Evolutionary conservation across 2,113 vertebrate genomes (phyloP).

Genomic region (Burhinus oedicnemus): DNA sequence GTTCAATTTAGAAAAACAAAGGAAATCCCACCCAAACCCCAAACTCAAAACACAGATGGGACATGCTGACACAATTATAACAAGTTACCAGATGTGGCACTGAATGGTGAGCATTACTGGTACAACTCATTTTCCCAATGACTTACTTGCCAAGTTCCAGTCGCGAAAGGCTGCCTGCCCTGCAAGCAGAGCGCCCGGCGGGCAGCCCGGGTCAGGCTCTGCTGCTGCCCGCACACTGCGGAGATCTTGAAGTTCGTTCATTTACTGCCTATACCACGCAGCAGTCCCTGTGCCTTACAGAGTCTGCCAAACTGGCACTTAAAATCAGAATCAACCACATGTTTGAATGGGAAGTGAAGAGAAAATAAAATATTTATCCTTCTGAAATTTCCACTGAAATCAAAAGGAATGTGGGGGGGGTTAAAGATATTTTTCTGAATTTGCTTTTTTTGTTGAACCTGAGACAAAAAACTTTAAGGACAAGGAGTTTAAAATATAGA

Average conservation of each 20-base stretch:
- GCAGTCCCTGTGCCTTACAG: background rate
- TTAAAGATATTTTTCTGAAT: background rate
- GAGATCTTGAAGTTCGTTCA: background rate
- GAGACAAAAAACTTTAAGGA: background rate
- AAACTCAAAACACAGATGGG: background rate
- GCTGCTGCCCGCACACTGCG: background rate
- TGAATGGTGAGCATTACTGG: background rate
- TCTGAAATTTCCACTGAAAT: background rate
- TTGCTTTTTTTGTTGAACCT: background rate
- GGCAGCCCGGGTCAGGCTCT: background rate
- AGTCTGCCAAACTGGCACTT: background rate
- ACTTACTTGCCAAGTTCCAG: background rate
- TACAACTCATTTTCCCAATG: background rate
- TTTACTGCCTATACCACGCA: background rate
- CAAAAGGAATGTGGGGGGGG: background rate
- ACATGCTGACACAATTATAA: background rate
- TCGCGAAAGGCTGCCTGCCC: background rate
- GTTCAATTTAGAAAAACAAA: background rate
- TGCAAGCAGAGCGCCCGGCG: fast-evolving
- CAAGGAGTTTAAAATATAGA: background rate
- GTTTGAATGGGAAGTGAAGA: background rate
- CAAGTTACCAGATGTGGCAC: background rate
- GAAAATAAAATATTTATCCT: background rate
- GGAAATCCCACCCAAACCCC: background rate
- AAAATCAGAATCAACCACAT: background rate